phyloP scores from a whole-genome alignment of 2,888 invertebrate genomes.

The Trachelus troglodyta region DNA sequence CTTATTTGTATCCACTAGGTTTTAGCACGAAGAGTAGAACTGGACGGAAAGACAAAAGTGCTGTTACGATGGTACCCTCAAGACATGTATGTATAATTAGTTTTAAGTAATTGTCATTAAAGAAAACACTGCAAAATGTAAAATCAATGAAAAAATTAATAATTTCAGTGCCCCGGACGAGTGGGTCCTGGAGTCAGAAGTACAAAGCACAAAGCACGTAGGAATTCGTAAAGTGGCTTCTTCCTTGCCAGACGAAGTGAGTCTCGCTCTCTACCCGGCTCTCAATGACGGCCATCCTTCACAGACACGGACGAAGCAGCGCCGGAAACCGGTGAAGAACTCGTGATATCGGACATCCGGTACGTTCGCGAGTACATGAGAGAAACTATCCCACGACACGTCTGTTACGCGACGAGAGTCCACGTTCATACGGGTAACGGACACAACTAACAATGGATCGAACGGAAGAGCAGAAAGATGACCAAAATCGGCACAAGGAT shows the following conservation, averaged over 20 bases:
- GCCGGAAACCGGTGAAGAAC: conserved; percentile 58
- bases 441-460: neutral
- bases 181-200: conserved; percentile 80
- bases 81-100: conserved; percentile 79
- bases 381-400: conserved; percentile 3
- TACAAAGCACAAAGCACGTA: conserved; percentile 60
- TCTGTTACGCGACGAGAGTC: conserved; percentile 1
- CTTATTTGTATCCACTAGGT: conserved; percentile 60
- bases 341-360: conserved; percentile 51
- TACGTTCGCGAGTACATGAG: conserved; percentile 2
- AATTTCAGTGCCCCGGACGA: conserved; percentile 82
- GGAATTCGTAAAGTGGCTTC: conserved; percentile 53
- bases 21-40: conserved; percentile 75
- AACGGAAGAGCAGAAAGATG: conserved; percentile 23
- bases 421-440: neutral
- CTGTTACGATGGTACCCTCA: conserved; percentile 86
- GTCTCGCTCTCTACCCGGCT: conserved; percentile 54
- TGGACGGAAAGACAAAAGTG: conserved; percentile 76
- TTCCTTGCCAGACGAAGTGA: conserved; percentile 49
- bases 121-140: neutral
- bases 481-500: conserved; percentile 9
- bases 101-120: conserved; percentile 8
- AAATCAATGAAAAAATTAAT: neutral
- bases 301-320: conserved; percentile 54
- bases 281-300: conserved; percentile 43